Conservation (phyloP, 2,113 vertebrate genomes). For the Mola mola region DNA sequence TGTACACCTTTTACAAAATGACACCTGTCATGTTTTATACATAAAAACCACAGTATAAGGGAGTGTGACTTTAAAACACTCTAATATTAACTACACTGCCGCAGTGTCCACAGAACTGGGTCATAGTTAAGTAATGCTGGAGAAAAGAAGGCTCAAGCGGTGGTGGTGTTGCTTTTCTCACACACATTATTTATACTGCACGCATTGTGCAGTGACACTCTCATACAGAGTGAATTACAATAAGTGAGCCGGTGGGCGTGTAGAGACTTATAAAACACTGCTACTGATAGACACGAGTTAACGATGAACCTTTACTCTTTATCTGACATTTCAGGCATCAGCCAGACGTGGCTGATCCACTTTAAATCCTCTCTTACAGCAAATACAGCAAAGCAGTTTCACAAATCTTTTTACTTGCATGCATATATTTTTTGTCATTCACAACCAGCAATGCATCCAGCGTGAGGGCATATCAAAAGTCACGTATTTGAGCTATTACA, state of each 20-base stretch:
- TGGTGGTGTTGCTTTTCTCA: neutral
- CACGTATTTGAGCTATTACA: slow-evolving; percentile 22
- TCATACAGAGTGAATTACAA: slow-evolving; percentile 36
- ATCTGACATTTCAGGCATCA: neutral
- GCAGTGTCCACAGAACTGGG: slow-evolving; percentile 56
- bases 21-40: slow-evolving; percentile 2
- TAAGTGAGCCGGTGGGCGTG: slow-evolving; percentile 41
- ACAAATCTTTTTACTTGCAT: neutral
- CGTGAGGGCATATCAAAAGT: slow-evolving; percentile 1
- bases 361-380: neutral
- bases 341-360: neutral
- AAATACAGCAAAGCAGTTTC: neutral
- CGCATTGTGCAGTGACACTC: slow-evolving; percentile 53
- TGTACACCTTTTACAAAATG: slow-evolving; percentile 9
- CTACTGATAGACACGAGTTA: slow-evolving; percentile 13
- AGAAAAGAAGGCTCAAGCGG: slow-evolving; percentile 21
- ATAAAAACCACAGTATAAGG: slow-evolving; percentile 3
- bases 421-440: slow-evolving; percentile 25
- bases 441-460: neutral
- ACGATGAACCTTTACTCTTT: neutral
- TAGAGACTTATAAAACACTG: slow-evolving; percentile 28
- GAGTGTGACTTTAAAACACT: no score
- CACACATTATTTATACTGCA: slow-evolving; percentile 56
- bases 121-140: slow-evolving; percentile 47
- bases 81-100: slow-evolving; percentile 28